These are phyloP conservation scores for Archips xylosteana DNA, from an alignment of 2,888 invertebrate genomes.

Conservation along the genomic window DNA sequence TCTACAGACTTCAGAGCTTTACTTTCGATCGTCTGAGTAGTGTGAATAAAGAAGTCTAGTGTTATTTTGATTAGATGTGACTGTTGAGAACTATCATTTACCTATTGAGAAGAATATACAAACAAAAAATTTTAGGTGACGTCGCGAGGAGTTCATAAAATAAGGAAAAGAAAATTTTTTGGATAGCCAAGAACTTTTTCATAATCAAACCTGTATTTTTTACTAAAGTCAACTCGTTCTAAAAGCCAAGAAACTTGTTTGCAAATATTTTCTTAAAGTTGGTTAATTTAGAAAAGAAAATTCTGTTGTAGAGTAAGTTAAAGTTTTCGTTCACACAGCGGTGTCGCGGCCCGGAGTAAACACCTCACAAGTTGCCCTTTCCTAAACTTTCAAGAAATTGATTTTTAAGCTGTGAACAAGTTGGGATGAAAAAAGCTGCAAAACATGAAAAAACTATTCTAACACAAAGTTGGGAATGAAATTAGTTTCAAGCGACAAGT, in stretches of 20 bases:
- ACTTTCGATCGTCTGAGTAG: slow-evolving; percentile 41
- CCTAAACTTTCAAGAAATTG: slow-evolving; percentile 75
- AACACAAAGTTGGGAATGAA: slow-evolving; percentile 81
- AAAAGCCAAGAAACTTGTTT: slow-evolving; percentile 61
- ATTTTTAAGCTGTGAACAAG: slow-evolving; percentile 82
- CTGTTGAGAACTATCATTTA: background rate
- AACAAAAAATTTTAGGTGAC: background rate
- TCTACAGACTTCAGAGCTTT: slow-evolving; percentile 69
- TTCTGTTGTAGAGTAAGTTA: slow-evolving; percentile 59
- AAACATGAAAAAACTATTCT: slow-evolving; percentile 80
- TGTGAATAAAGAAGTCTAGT: slow-evolving; percentile 6
- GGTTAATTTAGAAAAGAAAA: slow-evolving; percentile 73
- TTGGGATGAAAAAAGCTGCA: slow-evolving; percentile 66
- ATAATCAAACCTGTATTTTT: slow-evolving; percentile 58
- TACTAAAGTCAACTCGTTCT: slow-evolving; percentile 56
- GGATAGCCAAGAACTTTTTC: slow-evolving; percentile 4
- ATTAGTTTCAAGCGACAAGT: slow-evolving; percentile 84
- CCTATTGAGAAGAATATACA: background rate
- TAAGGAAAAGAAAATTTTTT: background rate
- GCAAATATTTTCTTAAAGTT: slow-evolving; percentile 70
- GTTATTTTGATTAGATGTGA: slow-evolving; percentile 4
- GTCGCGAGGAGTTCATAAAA: background rate
- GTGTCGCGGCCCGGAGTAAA: slow-evolving; percentile 65
- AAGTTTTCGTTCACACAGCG: slow-evolving; percentile 69
- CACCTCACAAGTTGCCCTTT: slow-evolving; percentile 76